Percentiles rank a stretch among this genome's conserved stretches.
phyloP scores from a whole-genome alignment of 1,140 invertebrate genomes.

The Sarcophaga bullata region DNA sequence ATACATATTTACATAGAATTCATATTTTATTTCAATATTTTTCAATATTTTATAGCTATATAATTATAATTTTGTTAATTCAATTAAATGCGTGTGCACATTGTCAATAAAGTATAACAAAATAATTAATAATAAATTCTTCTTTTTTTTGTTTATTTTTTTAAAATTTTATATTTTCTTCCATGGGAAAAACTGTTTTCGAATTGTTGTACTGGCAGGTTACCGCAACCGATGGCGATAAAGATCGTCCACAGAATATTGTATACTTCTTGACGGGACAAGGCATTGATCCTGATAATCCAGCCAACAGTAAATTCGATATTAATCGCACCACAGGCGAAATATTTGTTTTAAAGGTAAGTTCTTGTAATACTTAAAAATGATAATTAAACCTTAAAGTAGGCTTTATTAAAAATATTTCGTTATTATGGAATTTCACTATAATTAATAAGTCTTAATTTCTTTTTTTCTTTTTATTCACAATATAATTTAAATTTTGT shows the following conservation, averaged over 20 bases:
- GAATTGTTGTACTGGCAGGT: conserved; percentile 73
- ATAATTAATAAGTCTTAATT: not conserved
- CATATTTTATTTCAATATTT: too few species aligned
- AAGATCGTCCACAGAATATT: conserved; percentile 93
- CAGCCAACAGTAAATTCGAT: conserved; percentile 94
- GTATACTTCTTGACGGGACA: conserved; percentile 97
- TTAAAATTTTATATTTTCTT: conserved; percentile 13
- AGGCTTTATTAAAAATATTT: not conserved
- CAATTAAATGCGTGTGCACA: not conserved
- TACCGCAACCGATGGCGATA: conserved; percentile 93
- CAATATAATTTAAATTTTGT: not conserved
- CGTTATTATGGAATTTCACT: not conserved
- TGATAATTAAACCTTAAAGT: not conserved
- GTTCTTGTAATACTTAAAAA: conserved; percentile 46
- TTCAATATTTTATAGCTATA: too few species aligned
- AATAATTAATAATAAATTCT: conserved; percentile 34
- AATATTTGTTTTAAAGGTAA: conserved; percentile 92
- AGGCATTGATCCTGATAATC: conserved; percentile 94
- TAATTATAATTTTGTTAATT: conserved; percentile 5
- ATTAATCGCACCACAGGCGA: conserved; percentile 94
- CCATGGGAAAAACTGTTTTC: conserved; percentile 39
- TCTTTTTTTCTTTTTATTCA: not conserved
- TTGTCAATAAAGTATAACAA: conserved; percentile 6
- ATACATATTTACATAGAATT: too few species aligned
- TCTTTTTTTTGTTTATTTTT: conserved; percentile 15